Conservation (phyloP, 2,113 vertebrate species). For the Pseudorhombus dupliciocellatus region DNA sequence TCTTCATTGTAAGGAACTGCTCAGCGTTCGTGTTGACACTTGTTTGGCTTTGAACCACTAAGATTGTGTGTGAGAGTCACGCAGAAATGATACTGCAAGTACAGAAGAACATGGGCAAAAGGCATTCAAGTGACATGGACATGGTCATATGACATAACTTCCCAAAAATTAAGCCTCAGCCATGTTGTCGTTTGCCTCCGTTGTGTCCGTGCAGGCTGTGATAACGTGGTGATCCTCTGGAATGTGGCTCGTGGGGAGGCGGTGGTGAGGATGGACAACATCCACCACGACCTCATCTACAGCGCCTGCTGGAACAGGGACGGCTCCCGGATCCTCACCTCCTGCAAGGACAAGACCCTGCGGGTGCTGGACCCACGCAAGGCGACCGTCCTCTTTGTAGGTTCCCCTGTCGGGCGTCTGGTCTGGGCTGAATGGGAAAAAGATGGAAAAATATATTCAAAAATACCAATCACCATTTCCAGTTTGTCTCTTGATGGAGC, state of each 20-base stretch:
- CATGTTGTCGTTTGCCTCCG: neutral
- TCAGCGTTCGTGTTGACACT: neutral
- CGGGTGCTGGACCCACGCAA: slow-evolving; percentile 86
- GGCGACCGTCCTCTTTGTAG: slow-evolving; percentile 81
- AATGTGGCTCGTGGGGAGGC: slow-evolving; percentile 84
- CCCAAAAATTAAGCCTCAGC: too few species aligned
- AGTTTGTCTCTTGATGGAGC: too few species aligned
- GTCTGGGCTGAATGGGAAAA: too few species aligned
- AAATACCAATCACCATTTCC: too few species aligned
- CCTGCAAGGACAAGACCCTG: slow-evolving; percentile 89
- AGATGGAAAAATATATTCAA: too few species aligned
- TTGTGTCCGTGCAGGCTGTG: slow-evolving; percentile 79
- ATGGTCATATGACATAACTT: too few species aligned
- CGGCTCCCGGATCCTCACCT: slow-evolving; percentile 85
- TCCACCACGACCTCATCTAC: slow-evolving; percentile 90
- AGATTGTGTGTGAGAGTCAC: neutral
- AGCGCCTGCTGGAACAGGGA: slow-evolving; percentile 88
- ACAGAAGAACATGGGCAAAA: too few species aligned
- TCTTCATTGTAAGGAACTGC: neutral
- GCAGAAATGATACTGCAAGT: neutral
- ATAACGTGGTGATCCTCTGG: slow-evolving; percentile 89
- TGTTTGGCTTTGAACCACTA: too few species aligned
- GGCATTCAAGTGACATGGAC: too few species aligned
- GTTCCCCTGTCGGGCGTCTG: slow-evolving; percentile 32
- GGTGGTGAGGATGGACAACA: slow-evolving; percentile 80